A percentile compares a stretch with the other conserved stretches of the same genome.
These are phyloP conservation scores for Heteropelma amictum DNA, from an alignment of 2,888 invertebrate species.

Conservation along the genomic window DNA sequence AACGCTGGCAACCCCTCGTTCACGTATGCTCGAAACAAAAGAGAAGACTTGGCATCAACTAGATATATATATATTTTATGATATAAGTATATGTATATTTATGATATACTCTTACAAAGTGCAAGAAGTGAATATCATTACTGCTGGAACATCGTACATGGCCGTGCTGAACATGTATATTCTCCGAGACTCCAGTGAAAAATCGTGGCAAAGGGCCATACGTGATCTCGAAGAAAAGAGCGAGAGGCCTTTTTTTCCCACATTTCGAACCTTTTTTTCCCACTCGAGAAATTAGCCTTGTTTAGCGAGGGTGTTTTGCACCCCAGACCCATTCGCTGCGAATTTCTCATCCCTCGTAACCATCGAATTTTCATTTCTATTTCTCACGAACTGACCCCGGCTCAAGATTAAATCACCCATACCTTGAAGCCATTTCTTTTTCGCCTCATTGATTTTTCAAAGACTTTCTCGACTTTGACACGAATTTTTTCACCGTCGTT, in stretches of 20 bases:
- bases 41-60: background rate
- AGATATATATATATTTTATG: background rate
- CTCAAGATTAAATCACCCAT: constrained; percentile 42
- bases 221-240: constrained; percentile 71
- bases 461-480: constrained; percentile 21
- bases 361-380: constrained; percentile 38
- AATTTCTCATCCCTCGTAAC: background rate
- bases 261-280: constrained; percentile 11
- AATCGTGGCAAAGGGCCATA: constrained; percentile 68
- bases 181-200: constrained; percentile 35
- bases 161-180: no score
- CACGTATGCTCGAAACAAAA: constrained; percentile 36
- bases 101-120: constrained; percentile 10
- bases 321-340: constrained; percentile 63
- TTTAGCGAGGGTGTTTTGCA: constrained; percentile 59
- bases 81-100: constrained; percentile 36
- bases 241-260: constrained; percentile 48
- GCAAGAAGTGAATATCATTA: constrained; percentile 47
- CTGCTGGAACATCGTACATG: constrained; percentile 4
- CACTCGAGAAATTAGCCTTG: constrained; percentile 70
- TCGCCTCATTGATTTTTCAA: background rate
- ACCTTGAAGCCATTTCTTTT: constrained; percentile 21
- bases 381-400: constrained; percentile 70
- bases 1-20: constrained; percentile 20
- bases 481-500: background rate